Base-by-base conservation (phyloP, 2,113 vertebrate species). In the Scytalopus superciliaris region DNA sequence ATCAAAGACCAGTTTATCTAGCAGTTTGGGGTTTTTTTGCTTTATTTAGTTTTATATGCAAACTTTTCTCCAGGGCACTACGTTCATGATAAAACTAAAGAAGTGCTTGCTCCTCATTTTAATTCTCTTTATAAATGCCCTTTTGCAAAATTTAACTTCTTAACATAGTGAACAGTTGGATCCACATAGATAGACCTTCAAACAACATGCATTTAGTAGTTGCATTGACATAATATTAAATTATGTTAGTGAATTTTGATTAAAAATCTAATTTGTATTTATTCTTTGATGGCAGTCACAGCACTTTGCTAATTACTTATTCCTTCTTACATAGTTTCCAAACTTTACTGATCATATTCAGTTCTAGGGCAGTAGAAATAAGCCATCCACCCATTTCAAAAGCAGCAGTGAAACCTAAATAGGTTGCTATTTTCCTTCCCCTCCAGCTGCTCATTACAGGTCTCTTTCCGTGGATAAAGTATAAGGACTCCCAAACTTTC, bases 21-120 rank as follows among this genome's bases (percentile, higher is more conserved):
- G 42, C 1, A 3, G 3, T 47, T 57, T 0, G 9, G 27, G 3
- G 28, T 4, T 49, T 22, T 25, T 67, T 37, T 49, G 1, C 10
- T 76, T 62, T 14, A 4, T 66, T 45, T 78, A 25, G 22, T 59
- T 64, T 4, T 14, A 7, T 73, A 16, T n/a, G 57, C 31, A 64
- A 49, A 12, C 13, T 44, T 39, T 57, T 80, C 35, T 83, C 40
- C 30, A 24, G 56, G 40, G 33, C 4, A 33, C 5, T 90, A 2
- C 49, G 30, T 67, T 77, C 9, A 49, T 11, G 5, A 72, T 62
- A n/a, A 81, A 27, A 47, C 23, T 40, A 39, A 72, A 37, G 19
- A 60, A 42, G 19, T 57, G 6, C 11, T 91, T 85, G n/a, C 8
- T 73, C 27, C 70, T 50, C 21, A 42, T 49, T 19, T n/a, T 37